These are phyloP conservation scores for Hypselothyrea guttata DNA, from an alignment of 2,888 invertebrate genomes.

Conservation along the genomic window DNA sequence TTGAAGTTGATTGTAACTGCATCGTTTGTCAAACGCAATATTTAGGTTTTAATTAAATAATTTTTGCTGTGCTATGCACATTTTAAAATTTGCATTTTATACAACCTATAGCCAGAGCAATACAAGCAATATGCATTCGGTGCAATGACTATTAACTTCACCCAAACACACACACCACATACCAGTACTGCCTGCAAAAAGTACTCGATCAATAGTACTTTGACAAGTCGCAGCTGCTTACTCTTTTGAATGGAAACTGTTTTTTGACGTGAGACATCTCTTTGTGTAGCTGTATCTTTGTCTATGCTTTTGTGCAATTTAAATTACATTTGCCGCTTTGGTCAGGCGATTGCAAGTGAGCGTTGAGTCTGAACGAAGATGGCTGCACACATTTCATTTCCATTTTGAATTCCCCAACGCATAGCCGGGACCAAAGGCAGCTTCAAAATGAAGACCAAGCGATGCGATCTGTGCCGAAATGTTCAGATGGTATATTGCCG, in stretches of 20 bases:
- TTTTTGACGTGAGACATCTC: background rate
- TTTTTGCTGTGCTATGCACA: too few relatives aligned
- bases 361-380: constrained; percentile 20
- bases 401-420: constrained; percentile 6
- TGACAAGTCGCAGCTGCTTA: constrained; percentile 5
- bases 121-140: too few relatives aligned
- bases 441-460: constrained; percentile 9
- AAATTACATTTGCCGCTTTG: constrained; percentile 49
- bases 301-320: constrained; percentile 44
- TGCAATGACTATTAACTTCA: background rate
- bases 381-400: constrained; percentile 26
- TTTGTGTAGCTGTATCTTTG: background rate
- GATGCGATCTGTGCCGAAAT: constrained; percentile 16
- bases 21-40: too few relatives aligned
- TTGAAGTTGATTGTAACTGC: too few relatives aligned
- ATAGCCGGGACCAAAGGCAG: background rate
- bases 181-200: background rate
- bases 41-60: too few relatives aligned
- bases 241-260: background rate
- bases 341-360: constrained; percentile 21
- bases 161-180: background rate
- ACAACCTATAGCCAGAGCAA: too few relatives aligned
- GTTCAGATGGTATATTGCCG: constrained; percentile 11
- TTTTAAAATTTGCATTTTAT: too few relatives aligned
- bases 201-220: constrained; percentile 47